Evolutionary conservation across 2,797 vertebrate genomes (phyloP), one percentile per base, ranked within the genome.

Genomic region (Percopsis omiscomaycus): DNA sequence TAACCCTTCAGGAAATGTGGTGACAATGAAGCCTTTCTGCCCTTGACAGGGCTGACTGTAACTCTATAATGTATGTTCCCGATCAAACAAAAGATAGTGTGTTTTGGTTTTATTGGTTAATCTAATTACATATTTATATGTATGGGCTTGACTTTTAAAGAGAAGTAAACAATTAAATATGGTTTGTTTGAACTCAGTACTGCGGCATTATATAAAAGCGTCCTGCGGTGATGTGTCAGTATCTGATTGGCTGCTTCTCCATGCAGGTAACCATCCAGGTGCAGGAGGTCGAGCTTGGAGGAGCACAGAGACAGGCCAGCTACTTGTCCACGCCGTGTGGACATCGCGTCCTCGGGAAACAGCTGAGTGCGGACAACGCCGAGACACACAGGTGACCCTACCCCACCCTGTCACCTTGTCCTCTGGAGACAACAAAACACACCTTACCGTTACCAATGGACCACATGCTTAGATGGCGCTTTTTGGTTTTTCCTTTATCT

Each of bases 281-380:
- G 55, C 96, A 97, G 86, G 96, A 98, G 64, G 93, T 95, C 0
- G 92, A 95, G 22, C 92, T 91, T 3, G 90, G 32, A 48, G 77
- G 32, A 48, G 77, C 84, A 0, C 89, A 94, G 65, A 94, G 95
- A 0, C 94, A 92, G 66, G 92, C 70, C 74, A 88, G 61, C 84
- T 94, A 97, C 78, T 89, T 98, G 91, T 91, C 96, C 59, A 92
- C 94, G 0, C 91, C 90, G 54, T 89, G 96, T 0, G 92, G 92
- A 67, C 97, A 98, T 91, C 73, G 96, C 69, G 96, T 96, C 56
- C 91, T 98, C 6, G 96, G 96, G 82, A 99, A 99, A 92, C 97
- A 99, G 90, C 93, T 99, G 77, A 99, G 96, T 1, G 96, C 97
- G 0, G 97, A 99, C 92, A 97, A 95, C 11, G 97, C 97, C 0